Percentiles rank a stretch among this genome's conserved stretches.
Conservation (phyloP, 37 sponge, comb jelly and placozoan genomes). For the Geodia barretti region DNA sequence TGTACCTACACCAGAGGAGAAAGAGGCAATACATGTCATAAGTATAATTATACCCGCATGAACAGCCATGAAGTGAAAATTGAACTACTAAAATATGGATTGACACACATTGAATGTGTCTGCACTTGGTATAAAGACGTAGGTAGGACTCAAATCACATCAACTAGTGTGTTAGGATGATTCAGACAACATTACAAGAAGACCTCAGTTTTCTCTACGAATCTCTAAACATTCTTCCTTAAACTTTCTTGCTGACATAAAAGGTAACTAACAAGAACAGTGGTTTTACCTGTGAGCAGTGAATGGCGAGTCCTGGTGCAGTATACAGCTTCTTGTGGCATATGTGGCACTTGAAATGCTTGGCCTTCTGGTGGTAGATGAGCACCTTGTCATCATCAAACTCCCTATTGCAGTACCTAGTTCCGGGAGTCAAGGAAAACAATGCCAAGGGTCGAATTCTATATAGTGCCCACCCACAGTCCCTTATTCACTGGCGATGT, state of each 20-base stretch:
- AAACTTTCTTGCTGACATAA: too few species aligned
- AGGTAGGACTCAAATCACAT: too few species aligned
- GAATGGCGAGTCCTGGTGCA: slow-evolving; percentile 94
- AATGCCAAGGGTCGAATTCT: slow-evolving; percentile 17
- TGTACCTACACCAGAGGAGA: slow-evolving; percentile 71
- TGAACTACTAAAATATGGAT: not conserved
- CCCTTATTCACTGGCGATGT: too few species aligned
- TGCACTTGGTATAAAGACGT: too few species aligned
- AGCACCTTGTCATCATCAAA: slow-evolving; percentile 99
- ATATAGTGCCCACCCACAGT: slow-evolving; percentile 36
- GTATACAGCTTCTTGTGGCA: slow-evolving; percentile 99
- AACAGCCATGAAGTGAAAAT: not conserved
- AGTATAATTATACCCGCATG: too few species aligned
- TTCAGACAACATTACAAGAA: too few species aligned
- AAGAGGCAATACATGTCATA: too few species aligned
- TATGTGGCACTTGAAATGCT: slow-evolving; percentile 98
- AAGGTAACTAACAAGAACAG: too few species aligned
- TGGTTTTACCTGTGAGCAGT: slow-evolving; percentile 82
- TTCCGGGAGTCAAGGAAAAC: not conserved
- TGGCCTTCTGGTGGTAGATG: slow-evolving; percentile 95
- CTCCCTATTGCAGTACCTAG: slow-evolving; percentile 97
- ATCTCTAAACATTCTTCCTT: too few species aligned
- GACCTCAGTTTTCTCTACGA: too few species aligned
- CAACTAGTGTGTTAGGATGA: too few species aligned
- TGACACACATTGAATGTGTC: not conserved